Base-by-base conservation (phyloP, 2,113 vertebrate genomes). In the Pelecanoides urinatrix region DNA sequence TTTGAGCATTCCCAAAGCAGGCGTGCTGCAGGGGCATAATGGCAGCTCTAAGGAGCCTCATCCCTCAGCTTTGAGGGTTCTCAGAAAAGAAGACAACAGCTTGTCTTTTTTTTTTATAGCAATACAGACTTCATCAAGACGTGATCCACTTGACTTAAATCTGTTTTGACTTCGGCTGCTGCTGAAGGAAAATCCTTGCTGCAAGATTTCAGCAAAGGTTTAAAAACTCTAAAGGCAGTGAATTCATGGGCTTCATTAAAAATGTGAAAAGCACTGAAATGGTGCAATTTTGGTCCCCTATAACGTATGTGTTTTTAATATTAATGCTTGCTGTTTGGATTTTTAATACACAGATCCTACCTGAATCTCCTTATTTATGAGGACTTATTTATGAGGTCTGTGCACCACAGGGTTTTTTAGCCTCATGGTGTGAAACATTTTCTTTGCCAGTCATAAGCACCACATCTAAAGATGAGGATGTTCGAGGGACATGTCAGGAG, bases 221-320 rank as follows among this genome's bases (percentile, higher is more conserved):
- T 91, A 78, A 63, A 94, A 96, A 90, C 66, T 56, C 58, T 88
- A 53, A 42, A 47, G 45, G 47, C 78, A 89, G 49, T 44, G 84
- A 77, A 89, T 66, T 92, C 76, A 94, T 93, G 45, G 86, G 80
- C 25, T 79, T 75, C 40, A 44, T n/a, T 44, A 61, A 90, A 85
- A 18, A 61, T 1, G 3, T 19, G 22, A 73, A 96, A 97, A 94
- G 91, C 55, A 92, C 50, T 32, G 53, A 93, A 95, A 93, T 13
- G 3, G 29, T 44, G 80, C 45, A 30, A 45, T 92, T 96, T 85
- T 75, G 90, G 92, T 79, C 63, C 42, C 72, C 80, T 47, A 38
- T n/a, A 88, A 72, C 8, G 3, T 40, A 56, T 16, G 65, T 67
- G 63, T 83, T 65, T 81, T 72, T 50, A 38, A 19, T 50, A 77